These are phyloP conservation scores for Campoplex capitator DNA, from an alignment of 2,888 invertebrate species.

Conservation along the genomic window DNA sequence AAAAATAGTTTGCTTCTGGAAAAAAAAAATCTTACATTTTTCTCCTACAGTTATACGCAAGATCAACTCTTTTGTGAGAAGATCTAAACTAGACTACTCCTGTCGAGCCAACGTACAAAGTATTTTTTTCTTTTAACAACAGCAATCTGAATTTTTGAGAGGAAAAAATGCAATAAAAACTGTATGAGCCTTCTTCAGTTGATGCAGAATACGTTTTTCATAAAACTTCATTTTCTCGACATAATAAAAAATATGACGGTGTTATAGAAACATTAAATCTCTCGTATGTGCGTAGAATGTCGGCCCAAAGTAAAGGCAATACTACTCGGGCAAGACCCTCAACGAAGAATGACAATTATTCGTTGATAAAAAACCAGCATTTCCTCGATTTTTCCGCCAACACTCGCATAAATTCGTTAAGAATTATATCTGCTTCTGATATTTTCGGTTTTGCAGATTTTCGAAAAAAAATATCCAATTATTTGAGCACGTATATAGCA, in stretches of 20 bases:
- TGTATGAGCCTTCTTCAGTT: not conserved
- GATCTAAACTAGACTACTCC: not conserved
- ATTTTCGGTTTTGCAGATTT: not conserved
- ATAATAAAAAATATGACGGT: not conserved
- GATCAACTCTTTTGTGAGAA: not conserved
- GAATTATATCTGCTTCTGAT: not conserved
- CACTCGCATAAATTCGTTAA: not conserved
- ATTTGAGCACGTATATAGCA: not conserved
- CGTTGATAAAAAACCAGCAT: not conserved
- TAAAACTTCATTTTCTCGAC: not conserved
- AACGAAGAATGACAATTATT: not conserved
- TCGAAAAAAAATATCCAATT: not conserved
- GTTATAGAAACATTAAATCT: not conserved
- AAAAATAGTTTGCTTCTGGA: not conserved
- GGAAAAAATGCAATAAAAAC: not conserved
- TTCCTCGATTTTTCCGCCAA: no score
- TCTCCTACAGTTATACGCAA: not conserved
- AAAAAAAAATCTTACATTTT: not conserved
- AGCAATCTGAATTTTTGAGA: not conserved
- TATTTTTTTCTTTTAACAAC: constrained; percentile 1
- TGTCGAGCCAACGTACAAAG: not conserved
- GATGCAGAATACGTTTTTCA: not conserved
- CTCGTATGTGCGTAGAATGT: not conserved
- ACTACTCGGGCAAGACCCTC: not conserved
- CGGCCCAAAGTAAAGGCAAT: constrained; percentile 1